phyloP scores from a whole-genome alignment of 2,797 vertebrate genomes.

The Lerista edwardsae region DNA sequence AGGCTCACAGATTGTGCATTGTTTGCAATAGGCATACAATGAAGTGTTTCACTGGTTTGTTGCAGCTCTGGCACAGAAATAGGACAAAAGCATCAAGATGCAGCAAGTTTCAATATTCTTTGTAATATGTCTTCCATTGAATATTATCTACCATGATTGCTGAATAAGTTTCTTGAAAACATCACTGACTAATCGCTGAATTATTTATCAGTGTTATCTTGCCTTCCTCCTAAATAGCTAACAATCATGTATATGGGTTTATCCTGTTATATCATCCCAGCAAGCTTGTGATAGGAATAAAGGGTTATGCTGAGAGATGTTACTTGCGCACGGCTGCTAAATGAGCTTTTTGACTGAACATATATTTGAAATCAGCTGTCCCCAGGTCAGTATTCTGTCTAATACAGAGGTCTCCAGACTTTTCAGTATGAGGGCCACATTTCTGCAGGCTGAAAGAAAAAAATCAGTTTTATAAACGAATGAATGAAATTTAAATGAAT shows the following conservation, averaged over 20 bases:
- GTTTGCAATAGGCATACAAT: background rate
- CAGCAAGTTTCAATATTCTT: background rate
- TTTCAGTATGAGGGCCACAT: too few relatives aligned
- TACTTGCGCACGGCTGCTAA: too few relatives aligned
- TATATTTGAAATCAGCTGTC: too few relatives aligned
- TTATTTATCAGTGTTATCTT: background rate
- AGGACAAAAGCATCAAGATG: background rate
- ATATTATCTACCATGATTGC: background rate
- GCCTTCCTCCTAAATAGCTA: background rate
- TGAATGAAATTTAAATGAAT: too few relatives aligned
- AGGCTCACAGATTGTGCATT: background rate
- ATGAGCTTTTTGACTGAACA: background rate
- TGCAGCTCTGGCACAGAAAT: background rate
- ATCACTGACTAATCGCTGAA: too few relatives aligned
- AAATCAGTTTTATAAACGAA: too few relatives aligned
- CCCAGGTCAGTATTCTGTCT: too few relatives aligned
- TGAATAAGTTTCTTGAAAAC: background rate
- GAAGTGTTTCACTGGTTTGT: accelerated
- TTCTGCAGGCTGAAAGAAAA: too few relatives aligned
- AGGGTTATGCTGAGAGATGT: background rate
- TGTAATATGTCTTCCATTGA: background rate
- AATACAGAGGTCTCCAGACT: too few relatives aligned
- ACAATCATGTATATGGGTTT: background rate
- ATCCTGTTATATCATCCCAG: background rate
- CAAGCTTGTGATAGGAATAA: background rate